Percentiles rank a stretch among this genome's conserved stretches.
These are phyloP conservation scores for Colius striatus DNA, from an alignment of 2,113 vertebrate species.

Conservation along the genomic window DNA sequence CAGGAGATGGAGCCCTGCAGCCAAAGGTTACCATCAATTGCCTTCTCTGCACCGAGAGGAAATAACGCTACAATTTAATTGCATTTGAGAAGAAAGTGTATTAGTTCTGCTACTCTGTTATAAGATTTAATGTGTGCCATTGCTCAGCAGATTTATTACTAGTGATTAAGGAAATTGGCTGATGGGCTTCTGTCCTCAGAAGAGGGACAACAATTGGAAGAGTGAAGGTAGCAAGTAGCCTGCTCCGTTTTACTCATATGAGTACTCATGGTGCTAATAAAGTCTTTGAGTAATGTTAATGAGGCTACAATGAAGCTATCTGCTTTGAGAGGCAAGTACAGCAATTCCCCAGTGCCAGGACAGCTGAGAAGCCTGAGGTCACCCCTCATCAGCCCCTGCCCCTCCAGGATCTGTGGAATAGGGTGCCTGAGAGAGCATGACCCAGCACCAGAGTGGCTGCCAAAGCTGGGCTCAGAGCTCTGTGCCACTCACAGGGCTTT, in stretches of 20 bases:
- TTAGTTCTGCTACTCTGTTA: neutral
- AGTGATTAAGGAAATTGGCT: neutral
- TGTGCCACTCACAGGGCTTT: neutral
- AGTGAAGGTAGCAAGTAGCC: neutral
- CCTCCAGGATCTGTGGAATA: neutral
- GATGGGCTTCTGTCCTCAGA: neutral
- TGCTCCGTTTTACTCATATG: neutral
- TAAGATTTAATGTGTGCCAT: neutral
- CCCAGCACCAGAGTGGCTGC: neutral
- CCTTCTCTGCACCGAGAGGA: neutral
- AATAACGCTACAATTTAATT: neutral
- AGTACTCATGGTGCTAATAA: neutral
- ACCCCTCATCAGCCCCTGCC: fast-evolving
- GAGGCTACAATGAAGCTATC: neutral
- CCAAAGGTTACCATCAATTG: neutral
- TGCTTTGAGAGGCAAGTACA: neutral
- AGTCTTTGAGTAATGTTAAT: fast-evolving
- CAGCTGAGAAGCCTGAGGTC: neutral
- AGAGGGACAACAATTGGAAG: neutral
- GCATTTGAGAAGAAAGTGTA: neutral
- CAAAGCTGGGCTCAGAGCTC: neutral
- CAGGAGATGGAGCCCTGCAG: constrained; percentile 62
- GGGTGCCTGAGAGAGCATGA: neutral
- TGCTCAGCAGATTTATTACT: neutral
- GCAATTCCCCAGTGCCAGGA: neutral